Evolutionary conservation across 92 coral and sea anemone species (phyloP), one percentile per base, ranked within the genome.

Genomic region (Zoanthus gigantus): DNA sequence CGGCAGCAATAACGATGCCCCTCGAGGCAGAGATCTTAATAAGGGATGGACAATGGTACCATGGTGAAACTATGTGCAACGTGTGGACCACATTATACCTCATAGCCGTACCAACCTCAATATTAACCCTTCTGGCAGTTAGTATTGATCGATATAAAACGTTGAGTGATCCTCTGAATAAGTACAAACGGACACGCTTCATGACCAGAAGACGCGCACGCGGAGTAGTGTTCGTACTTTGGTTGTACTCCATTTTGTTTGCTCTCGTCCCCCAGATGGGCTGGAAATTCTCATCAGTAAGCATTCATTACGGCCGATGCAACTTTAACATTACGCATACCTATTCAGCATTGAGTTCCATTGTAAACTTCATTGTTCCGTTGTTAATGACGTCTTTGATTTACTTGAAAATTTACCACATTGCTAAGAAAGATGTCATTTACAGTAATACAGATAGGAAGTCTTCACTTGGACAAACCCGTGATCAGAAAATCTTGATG

Each of bases 121-220:
- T 97, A 50, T 86, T 96, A 92, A 97, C 94, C 91, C 94, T 94
- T 37, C 88, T 96, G 18, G 97, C 93, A 30, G 96, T 94, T 68
- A 97, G 98, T 90, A 92, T 92, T 6, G 99, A 97, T 57, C 96
- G 99, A 11, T 97, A 96, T 89, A 95, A 97, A 90, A 91, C 94
- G 66, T 93, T 97, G 15, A 89, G 93, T 30, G 95, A 93, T 54
- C 99, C 99, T 12, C 82, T 97, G 71, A 95, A 90, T 37, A 89
- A 94, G 52, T 97, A 89, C 72, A 90, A 97, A 56, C 86, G 91
- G 60, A 80, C 92, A 6, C 92, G 96, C 12, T 92, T 92, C 42
- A 94, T 94, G 92, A 90, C 98, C 1, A 92, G 95, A 30, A 90
- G 93, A 60, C 91, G 95, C 31, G 98, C 99, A 47, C 32, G 78